Evolutionary conservation across 1,140 invertebrate genomes (phyloP).

Genomic region (Nasonia longicornis): DNA sequence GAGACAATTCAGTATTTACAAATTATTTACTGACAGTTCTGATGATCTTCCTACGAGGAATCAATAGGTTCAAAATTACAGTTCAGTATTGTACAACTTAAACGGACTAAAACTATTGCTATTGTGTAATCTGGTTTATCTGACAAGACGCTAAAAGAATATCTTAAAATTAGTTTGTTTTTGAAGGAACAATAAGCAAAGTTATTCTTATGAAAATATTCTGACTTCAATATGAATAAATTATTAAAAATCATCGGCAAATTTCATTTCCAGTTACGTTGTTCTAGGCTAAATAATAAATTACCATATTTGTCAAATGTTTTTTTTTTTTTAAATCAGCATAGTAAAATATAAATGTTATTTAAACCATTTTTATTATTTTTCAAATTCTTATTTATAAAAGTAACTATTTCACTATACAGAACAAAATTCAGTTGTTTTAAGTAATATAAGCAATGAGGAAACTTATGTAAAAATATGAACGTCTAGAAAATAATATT

Average conservation of each 20-base stretch:
- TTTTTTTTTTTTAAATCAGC: conserved; percentile 40
- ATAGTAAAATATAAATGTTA: conserved; percentile 30
- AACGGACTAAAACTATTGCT: conserved; percentile 35
- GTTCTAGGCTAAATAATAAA: not conserved
- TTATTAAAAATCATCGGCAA: not conserved
- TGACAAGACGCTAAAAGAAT: conserved; percentile 22
- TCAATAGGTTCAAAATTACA: conserved; percentile 41
- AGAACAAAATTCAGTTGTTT: conserved; percentile 41
- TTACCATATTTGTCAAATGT: conserved; percentile 2
- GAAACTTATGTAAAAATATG: conserved; percentile 43
- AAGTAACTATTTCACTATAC: conserved; percentile 45
- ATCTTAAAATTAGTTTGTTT: conserved; percentile 17
- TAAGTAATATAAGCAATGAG: conserved; percentile 44
- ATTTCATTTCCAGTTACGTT: not conserved
- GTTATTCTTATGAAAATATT: conserved; percentile 22
- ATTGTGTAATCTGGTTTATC: conserved; percentile 27
- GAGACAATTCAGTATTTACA: conserved; percentile 45
- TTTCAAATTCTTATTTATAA: conserved; percentile 44
- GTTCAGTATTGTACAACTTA: conserved; percentile 40
- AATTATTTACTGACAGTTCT: conserved; percentile 43
- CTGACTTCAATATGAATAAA: conserved; percentile 40
- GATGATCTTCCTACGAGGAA: conserved; percentile 35
- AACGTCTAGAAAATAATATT: conserved; percentile 44
- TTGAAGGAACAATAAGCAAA: conserved; percentile 28
- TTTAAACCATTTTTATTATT: conserved; percentile 35